Evolutionary conservation across 1,140 invertebrate species (phyloP).

Genomic region (Ips nitidus): DNA sequence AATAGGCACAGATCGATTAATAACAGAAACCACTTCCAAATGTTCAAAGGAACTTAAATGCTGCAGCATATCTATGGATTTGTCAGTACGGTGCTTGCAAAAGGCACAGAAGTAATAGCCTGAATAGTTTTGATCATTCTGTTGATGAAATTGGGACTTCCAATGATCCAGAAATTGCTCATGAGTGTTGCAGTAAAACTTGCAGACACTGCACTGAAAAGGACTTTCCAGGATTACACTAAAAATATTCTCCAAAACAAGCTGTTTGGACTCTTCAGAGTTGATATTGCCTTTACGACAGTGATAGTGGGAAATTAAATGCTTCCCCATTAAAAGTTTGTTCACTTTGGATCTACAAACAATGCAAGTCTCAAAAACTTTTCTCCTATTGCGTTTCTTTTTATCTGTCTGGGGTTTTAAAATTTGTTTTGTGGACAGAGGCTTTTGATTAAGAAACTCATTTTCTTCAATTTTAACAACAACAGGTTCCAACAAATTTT

Average conservation of each 20-base stretch:
- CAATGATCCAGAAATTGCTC: slow-evolving; percentile 74
- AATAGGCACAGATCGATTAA: slow-evolving; percentile 78
- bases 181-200: slow-evolving; percentile 80
- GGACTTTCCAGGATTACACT: slow-evolving; percentile 76
- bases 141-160: slow-evolving; percentile 65
- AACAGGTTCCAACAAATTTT: not conserved
- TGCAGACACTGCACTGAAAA: slow-evolving; percentile 80
- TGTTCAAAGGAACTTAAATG: slow-evolving; percentile 71
- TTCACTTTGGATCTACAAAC: slow-evolving; percentile 70
- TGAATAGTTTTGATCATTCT: slow-evolving; percentile 38
- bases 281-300: slow-evolving; percentile 66
- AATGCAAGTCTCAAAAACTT: slow-evolving; percentile 63
- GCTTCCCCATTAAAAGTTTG: slow-evolving; percentile 73
- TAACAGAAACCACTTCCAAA: slow-evolving; percentile 68
- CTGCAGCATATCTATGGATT: slow-evolving; percentile 64
- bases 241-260: slow-evolving; percentile 75
- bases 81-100: slow-evolving; percentile 72
- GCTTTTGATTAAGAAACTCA: not conserved
- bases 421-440: not conserved
- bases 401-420: not conserved
- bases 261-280: slow-evolving; percentile 56
- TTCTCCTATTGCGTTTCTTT: slow-evolving; percentile 59
- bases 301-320: slow-evolving; percentile 82
- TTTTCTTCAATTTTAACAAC: not conserved
- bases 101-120: slow-evolving; percentile 73